Conservation (phyloP, 2,888 invertebrate species). For the Smittia aterrima region DNA sequence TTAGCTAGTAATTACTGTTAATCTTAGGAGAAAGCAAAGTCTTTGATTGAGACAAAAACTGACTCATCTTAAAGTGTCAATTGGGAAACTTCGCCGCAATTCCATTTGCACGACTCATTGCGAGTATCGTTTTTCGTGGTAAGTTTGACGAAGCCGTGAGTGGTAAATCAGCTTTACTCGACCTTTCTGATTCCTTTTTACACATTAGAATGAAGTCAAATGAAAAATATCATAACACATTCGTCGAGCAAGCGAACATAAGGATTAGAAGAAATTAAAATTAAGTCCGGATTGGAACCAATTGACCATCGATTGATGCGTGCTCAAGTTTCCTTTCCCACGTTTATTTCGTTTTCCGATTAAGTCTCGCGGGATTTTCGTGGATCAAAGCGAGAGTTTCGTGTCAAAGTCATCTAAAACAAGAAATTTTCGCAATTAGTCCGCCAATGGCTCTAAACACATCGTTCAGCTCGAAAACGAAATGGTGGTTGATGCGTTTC, state of each 20-base stretch:
- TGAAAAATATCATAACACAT: background rate
- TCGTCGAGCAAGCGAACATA: background rate
- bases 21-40: too few species aligned
- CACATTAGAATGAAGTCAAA: background rate
- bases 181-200: background rate
- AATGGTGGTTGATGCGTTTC: background rate
- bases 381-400: background rate
- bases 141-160: too few species aligned
- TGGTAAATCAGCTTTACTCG: background rate
- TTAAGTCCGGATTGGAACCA: background rate
- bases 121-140: too few species aligned
- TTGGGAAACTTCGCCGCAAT: too few species aligned
- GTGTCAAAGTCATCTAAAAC: background rate
- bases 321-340: background rate
- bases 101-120: too few species aligned
- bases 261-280: background rate
- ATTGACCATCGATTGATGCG: background rate
- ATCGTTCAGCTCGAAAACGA: too few species aligned
- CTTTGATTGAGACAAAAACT: too few species aligned
- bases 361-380: background rate
- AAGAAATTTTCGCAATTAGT: background rate
- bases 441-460: background rate
- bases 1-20: too few species aligned
- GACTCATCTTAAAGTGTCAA: too few species aligned
- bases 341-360: background rate